Base-by-base conservation (phyloP, 2,797 vertebrate species). In the Melanotaenia nigrans region DNA sequence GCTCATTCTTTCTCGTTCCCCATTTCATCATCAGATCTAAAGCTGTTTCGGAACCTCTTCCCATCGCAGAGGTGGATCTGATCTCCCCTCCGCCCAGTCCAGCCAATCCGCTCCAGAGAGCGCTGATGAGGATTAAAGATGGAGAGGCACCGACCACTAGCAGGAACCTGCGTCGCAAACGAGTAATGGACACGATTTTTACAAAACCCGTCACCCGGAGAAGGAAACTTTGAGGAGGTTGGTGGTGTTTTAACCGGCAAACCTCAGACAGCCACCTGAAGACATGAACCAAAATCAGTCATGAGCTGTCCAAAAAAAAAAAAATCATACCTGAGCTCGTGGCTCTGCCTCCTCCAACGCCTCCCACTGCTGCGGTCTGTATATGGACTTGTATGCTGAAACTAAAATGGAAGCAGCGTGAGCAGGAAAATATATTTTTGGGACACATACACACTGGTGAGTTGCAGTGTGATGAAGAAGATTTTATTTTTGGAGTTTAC, bases 81-180 rank as follows among this genome's bases (percentile, higher is more conserved):
- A 89, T 99, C 86, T 99, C 97, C 2, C 98, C 98, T 35, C 86
- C 96, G 85, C 92, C 92, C 75, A 97, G 89, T 75, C 96, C 97
- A 0, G 62, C 75, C 0, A 88, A 90, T 36, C 81, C 83, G 0
- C 42, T 70, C 5, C 83, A 78, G 0, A 77, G 77, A n/a, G 62
- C 76, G 0, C 83, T 72, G 67, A 93, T 72, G 67, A 93, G 88
- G 78, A 68, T 83, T 0, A 25, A 84, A 53, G 94, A 94, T 0
- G 86, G 30, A 0, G 87, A 85, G 1, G 81, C 42, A 1, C 68
- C 79, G 1, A 65, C 91, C 30, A 90, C 92, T 0, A 92, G 87
- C 82, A 93, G 91, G 83, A 92, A 89, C 84, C 83, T 94, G 11
- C 91, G 95, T 14, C 95, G 92, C 75, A 98, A 94, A 82, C 96